Percentiles rank a stretch among this genome's conserved stretches.
These are phyloP conservation scores for Diorhabda elongata DNA, from an alignment of 1,140 invertebrate genomes.

Conservation along the genomic window DNA sequence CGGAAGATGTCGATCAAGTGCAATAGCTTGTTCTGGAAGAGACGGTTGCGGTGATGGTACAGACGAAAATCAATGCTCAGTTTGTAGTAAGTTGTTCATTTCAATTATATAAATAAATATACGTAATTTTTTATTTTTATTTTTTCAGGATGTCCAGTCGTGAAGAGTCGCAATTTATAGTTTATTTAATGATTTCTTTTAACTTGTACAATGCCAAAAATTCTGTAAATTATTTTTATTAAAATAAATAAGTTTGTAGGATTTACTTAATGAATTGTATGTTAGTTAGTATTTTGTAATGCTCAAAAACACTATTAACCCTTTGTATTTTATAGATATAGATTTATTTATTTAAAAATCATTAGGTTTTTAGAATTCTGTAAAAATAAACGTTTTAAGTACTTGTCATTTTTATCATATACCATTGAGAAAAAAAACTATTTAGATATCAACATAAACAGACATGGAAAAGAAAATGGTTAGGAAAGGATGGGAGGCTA, in stretches of 20 bases:
- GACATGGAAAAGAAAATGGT: too few relatives aligned
- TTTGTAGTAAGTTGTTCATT: slow-evolving; percentile 73
- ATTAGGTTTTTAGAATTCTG: background rate
- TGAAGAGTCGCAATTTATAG: slow-evolving; percentile 40
- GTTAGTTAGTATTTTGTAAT: slow-evolving; percentile 25
- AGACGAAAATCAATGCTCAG: slow-evolving; percentile 76
- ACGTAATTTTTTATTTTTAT: slow-evolving; percentile 29
- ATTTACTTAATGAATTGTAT: slow-evolving; percentile 22
- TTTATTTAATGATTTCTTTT: slow-evolving; percentile 19
- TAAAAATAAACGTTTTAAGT: slow-evolving; percentile 19
- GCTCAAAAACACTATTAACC: slow-evolving; percentile 26
- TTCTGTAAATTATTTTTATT: slow-evolving; percentile 35
- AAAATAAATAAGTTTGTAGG: slow-evolving; percentile 23
- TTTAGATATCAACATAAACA: too few relatives aligned
- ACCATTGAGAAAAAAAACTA: too few relatives aligned
- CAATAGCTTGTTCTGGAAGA: slow-evolving; percentile 79
- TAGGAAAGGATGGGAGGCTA: too few relatives aligned
- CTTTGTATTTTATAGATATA: slow-evolving; percentile 28
- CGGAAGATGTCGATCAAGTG: slow-evolving; percentile 79
- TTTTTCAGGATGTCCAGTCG: slow-evolving; percentile 56
- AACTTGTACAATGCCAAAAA: slow-evolving; percentile 42
- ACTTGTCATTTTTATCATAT: background rate
- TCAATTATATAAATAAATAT: slow-evolving; percentile 5
- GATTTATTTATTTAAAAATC: slow-evolving; percentile 28
- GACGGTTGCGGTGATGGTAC: slow-evolving; percentile 87